Base-by-base conservation (phyloP, 1,140 invertebrate species). In the Zophobas morio region DNA sequence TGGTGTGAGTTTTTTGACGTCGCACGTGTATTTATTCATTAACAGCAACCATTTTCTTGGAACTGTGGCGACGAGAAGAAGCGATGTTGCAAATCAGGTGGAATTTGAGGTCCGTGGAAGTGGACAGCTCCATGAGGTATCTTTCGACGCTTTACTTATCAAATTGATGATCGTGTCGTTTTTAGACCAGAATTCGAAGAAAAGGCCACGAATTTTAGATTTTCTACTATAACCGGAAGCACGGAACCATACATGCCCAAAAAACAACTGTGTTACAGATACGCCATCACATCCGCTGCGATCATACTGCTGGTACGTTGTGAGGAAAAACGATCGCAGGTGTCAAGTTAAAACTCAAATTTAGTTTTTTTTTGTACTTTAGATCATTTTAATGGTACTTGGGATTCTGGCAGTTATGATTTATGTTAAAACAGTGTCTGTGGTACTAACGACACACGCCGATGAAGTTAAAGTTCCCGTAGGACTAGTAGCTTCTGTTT, bases 31-130 rank as follows among this genome's bases (percentile, higher is more conserved):
- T 51, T n/a, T 39, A 20, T 54, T 49, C 32, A 4, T 63, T 72
- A 63, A 46, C 70, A 94, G 94, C 92, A 37, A 92, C 94, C 0
- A 89, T 95, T 77, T 97, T 96, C 86, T 84, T 97, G 79, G 96
- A 98, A 87, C 88, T 98, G 71, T 99, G 97, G 97, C 97, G 97
- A 87, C 88, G 96, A 49, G 95, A 96, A 85, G 93, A 94, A 0
- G 93, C 94, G 0, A 92, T 94, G 86, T 95, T 97, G 82, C 96
- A 94, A 2, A 94, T 97, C 85, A 76, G 78, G 63, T 98, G 96
- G 96, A 95, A 96, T 86, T 34, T 77, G 37, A 49, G 42, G 1
- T 40, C 49, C 6, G 74, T 75, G 36, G 47, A 74, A 56, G 8
- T 54, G 0, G 79, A 80, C 36, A 56, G 37, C 53, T 56, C 66